A percentile compares a stretch with the other conserved stretches of the same genome.
Evolutionary conservation across 2,113 vertebrate species (phyloP).

Genomic region (Pygoscelis antarcticus): DNA sequence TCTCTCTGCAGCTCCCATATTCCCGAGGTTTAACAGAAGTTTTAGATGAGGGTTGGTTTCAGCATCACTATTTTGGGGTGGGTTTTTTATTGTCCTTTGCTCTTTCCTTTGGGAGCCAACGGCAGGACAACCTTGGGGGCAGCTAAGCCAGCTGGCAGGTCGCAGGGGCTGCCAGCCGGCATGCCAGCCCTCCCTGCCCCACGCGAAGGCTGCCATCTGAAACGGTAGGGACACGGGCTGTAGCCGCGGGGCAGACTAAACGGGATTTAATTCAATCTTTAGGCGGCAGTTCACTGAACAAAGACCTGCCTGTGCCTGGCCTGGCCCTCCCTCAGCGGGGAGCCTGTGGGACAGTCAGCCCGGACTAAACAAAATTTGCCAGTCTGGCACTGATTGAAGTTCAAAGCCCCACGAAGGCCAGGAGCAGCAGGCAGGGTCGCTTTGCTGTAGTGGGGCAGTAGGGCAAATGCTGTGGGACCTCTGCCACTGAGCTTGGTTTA

Average conservation of each 20-base stretch:
- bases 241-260: slow-evolving; percentile 4
- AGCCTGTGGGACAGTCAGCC: slow-evolving; percentile 8
- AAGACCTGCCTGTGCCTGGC: slow-evolving; percentile 67
- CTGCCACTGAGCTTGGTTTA: neutral
- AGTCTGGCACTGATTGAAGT: slow-evolving; percentile 31
- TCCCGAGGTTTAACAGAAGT: neutral
- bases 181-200: neutral
- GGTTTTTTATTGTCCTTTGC: neutral
- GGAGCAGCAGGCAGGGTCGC: neutral
- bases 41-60: neutral
- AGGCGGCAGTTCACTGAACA: slow-evolving; percentile 55
- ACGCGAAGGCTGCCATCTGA: neutral
- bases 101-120: neutral
- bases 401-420: slow-evolving; percentile 34
- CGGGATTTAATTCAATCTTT: slow-evolving; percentile 62
- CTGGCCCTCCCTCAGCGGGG: slow-evolving; percentile 45
- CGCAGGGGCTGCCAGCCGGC: neutral
- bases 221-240: neutral
- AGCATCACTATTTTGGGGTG: neutral
- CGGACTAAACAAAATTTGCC: slow-evolving; percentile 33
- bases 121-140: neutral
- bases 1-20: neutral
- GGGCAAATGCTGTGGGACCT: neutral
- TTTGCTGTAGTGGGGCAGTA: neutral
- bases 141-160: neutral